Base-by-base conservation (phyloP, 1,140 invertebrate genomes). In the Bombus cullumanus region DNA sequence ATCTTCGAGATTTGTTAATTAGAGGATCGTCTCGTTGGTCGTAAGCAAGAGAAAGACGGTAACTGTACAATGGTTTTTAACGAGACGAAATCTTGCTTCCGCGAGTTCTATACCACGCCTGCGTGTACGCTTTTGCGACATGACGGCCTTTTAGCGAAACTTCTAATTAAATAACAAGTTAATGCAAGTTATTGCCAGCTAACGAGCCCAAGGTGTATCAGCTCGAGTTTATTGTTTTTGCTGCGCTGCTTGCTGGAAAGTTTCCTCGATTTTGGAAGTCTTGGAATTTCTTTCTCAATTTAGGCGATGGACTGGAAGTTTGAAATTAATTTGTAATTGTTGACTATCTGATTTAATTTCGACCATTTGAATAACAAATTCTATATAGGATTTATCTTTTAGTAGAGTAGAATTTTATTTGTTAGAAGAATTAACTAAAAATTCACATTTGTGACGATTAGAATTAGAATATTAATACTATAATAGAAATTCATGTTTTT, bases 161-260 rank as follows among this genome's bases (percentile, higher is more conserved):
- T 78, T 78, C 75, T 78, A 78, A 78, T 78, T 78, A 78, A 78
- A 78, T 78, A 64, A 78, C 75, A 78, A 78, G 75, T 78, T 78
- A 41, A 66, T 78, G 64, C 59, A 78, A 78, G 57, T 41, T 78
- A 78, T 78, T 62, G 75, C 75, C 28, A 34, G 75, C 13, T 77
- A 77, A 77, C 53, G 75, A 77, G 75, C 25, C 15, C 74, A 34
- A n/a, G 28, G 12, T 37, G 28, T 62, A 77, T 62, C 75, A 62
- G 74, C 74, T 76, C 57, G 31, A 25, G 57, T 37, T 77, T 62
- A 77, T 77, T 77, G 75, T 77, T 77, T 62, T 77, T 62, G 37
- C 37, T 62, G 6, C 47, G 37, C 31, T 41, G 75, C 75, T 25
- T 22, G 37, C 2, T n/a, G 37, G 0, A 41, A 62, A 77, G 57